Base-by-base conservation (phyloP, 2,113 vertebrate species). In the Syrrhaptes paradoxus region DNA sequence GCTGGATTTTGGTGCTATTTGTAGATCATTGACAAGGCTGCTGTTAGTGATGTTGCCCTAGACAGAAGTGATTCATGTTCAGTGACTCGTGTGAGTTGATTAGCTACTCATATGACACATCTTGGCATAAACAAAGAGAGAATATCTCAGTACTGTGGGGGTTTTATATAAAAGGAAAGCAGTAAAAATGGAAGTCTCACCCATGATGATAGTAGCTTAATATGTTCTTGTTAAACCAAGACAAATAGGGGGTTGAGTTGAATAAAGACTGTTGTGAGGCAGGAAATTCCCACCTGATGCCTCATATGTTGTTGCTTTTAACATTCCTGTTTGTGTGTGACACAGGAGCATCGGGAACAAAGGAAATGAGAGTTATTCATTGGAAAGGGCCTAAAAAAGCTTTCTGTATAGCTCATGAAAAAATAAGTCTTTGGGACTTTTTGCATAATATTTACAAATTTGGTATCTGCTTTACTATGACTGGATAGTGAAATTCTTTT, bases 231-330 rank as follows among this genome's bases (percentile, higher is more conserved):
- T 91, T 87, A 70, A 85, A 49, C 31, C 34, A 54, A 86, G 63
- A 46, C 57, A 76, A 78, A 81, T 18, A 81, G 13, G 12, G 16
- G 19, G 5, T 32, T 85, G 36, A 73, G 58, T 31, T 90, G 78
- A 34, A 57, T 67, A 25, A 66, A 61, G 26, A 29, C 31, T 68
- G 9, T 41, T 85, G 31, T 70, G 73, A 93, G 67, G 51, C 75
- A 90, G 96, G 92, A 95, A 97, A 77, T 96, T 94, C 88, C 92
- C 90, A 83, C 46, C 58, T 92, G 83, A 76, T 96, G 88, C 55
- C 46, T 96, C 85, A 93, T 70, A 21, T 43, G 21, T 73, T 61
- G 58, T 62, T 88, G 51, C 65, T 93, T 95, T 77, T 80, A 61
- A 76, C 15, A 21, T 87, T 87, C 34, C 70, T 3, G 1, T 67